Evolutionary conservation across 2,888 invertebrate species (phyloP).

Genomic region (Phortica okadai): DNA sequence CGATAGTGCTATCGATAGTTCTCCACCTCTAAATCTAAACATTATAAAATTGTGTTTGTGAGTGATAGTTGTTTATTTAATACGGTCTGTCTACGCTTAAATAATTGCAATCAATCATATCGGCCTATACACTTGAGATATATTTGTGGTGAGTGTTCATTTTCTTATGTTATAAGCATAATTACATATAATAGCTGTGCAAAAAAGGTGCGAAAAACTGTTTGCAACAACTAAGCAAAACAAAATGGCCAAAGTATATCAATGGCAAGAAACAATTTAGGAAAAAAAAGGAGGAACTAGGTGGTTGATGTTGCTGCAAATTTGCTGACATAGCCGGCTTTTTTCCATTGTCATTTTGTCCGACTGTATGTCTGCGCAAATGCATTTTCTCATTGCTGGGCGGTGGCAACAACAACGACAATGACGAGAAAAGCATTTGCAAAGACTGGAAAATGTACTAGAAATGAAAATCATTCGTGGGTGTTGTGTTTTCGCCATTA

Average conservation of each 20-base stretch:
- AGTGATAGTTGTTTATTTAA: no score
- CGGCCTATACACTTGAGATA: no score
- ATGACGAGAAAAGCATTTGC: background rate
- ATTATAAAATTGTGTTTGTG: no score
- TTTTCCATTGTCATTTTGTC: conserved; percentile 7
- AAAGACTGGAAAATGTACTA: conserved; percentile 11
- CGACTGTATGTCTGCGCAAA: conserved; percentile 10
- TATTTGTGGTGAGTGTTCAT: no score
- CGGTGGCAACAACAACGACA: background rate
- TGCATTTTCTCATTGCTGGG: conserved; percentile 11
- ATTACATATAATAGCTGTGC: no score
- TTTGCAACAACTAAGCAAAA: background rate
- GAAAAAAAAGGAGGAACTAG: background rate
- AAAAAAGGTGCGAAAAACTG: no score
- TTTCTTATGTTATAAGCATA: no score
- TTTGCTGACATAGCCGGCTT: conserved; percentile 6
- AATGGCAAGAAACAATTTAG: background rate
- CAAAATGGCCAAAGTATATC: conserved; percentile 2
- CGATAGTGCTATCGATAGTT: no score
- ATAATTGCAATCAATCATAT: no score
- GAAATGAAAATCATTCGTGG: conserved; percentile 25
- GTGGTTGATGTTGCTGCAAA: background rate
- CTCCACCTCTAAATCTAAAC: no score
- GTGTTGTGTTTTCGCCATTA: conserved; percentile 14
- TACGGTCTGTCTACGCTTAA: no score